Percentiles rank a stretch among this genome's conserved stretches.
phyloP scores from a whole-genome alignment of 2,888 invertebrate species.

The Drosophila koepferae region DNA sequence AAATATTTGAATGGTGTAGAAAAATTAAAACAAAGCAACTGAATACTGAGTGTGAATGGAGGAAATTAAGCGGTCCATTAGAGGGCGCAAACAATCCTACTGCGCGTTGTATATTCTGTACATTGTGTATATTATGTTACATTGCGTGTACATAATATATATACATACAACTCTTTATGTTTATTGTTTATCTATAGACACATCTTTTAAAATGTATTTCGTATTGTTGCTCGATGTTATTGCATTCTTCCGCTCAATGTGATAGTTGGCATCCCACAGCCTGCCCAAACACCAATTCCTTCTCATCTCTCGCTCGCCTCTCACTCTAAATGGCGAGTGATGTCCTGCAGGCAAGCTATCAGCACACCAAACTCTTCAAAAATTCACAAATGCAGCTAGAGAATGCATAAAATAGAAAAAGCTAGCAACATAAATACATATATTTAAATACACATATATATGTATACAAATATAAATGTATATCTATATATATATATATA shows the following conservation, averaged over 20 bases:
- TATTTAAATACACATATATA: neutral
- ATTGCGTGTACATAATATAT: conserved; percentile 14
- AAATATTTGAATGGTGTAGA: conserved; percentile 44
- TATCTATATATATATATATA: conserved; percentile 25
- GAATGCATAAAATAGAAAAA: neutral
- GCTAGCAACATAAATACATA: neutral
- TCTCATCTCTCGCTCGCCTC: conserved; percentile 7
- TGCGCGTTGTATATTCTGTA: neutral
- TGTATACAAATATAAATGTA: neutral
- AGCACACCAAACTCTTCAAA: conserved; percentile 66
- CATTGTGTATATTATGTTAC: conserved; percentile 1
- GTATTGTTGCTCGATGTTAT: conserved; percentile 56
- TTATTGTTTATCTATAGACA: conserved; percentile 6
- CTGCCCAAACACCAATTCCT: neutral
- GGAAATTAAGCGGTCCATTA: conserved; percentile 35
- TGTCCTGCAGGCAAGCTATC: conserved; percentile 75
- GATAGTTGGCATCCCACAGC: conserved; percentile 21
- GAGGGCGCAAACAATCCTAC: conserved; percentile 8
- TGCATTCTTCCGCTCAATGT: conserved; percentile 70
- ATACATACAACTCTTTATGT: neutral
- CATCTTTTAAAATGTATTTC: conserved; percentile 27
- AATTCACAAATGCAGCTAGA: conserved; percentile 51
- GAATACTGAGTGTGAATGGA: conserved; percentile 26
- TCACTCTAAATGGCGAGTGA: conserved; percentile 61
- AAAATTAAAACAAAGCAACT: conserved; percentile 30